phyloP scores from a whole-genome alignment of 2,797 vertebrate genomes.

The Eulemur albifrons region DNA sequence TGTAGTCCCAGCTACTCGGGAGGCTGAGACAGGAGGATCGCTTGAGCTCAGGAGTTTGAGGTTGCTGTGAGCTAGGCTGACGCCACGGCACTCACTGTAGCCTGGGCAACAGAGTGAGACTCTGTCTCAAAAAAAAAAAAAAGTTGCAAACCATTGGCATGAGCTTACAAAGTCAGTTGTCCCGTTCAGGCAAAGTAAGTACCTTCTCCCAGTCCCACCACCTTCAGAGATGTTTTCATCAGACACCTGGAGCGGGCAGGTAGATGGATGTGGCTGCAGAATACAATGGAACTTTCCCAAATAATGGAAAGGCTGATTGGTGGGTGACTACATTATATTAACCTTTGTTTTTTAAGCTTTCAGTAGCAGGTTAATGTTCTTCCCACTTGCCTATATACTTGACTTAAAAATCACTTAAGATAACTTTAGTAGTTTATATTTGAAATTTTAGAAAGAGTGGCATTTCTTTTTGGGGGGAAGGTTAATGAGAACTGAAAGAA shows the following conservation, averaged over 20 bases:
- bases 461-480: neutral
- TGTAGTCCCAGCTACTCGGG: too few species aligned
- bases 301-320: neutral
- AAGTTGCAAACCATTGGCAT: neutral
- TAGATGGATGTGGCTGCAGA: neutral
- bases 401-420: neutral
- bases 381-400: neutral
- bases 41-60: too few species aligned
- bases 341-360: neutral
- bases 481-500: neutral
- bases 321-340: neutral
- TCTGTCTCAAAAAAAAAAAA: neutral
- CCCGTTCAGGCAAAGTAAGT: neutral
- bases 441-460: conserved; percentile 14
- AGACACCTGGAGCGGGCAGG: neutral
- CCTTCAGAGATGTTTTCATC: neutral
- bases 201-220: neutral
- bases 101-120: too few species aligned
- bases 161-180: neutral
- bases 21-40: too few species aligned
- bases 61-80: too few species aligned
- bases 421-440: neutral
- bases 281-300: neutral
- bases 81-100: too few species aligned
- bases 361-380: neutral